These are phyloP conservation scores for Drosophila trapezifrons DNA, from an alignment of 1,140 invertebrate species.

Conservation along the genomic window DNA sequence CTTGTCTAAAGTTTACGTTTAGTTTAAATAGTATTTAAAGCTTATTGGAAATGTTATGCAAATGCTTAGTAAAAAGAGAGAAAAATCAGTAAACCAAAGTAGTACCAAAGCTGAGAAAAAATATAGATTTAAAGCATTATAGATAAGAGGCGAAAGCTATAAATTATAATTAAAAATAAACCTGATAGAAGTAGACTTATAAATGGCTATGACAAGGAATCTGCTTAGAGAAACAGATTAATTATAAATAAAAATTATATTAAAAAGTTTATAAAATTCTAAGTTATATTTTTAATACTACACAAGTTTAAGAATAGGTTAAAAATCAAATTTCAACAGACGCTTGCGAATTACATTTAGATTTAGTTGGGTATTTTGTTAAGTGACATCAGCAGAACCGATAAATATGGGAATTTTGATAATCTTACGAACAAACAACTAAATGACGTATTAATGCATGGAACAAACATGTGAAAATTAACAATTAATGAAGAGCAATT, in stretches of 20 bases:
- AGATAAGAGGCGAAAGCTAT: constrained; percentile 23
- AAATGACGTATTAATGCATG: constrained; percentile 21
- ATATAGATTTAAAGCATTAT: constrained; percentile 20
- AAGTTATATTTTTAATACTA: constrained; percentile 12
- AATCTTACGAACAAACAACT: constrained; percentile 22
- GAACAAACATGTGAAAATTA: constrained; percentile 28
- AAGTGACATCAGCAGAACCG: constrained; percentile 33
- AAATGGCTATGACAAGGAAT: constrained; percentile 14
- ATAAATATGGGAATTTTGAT: constrained; percentile 24
- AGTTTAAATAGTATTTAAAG: constrained; percentile 57
- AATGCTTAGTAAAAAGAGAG: constrained; percentile 59
- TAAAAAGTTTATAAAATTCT: constrained; percentile 27
- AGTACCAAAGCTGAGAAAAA: constrained; percentile 26
- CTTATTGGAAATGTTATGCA: constrained; percentile 65
- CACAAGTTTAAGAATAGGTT: constrained; percentile 6
- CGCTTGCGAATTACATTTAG: constrained; percentile 19
- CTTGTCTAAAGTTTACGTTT: constrained; percentile 65
- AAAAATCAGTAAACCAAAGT: constrained; percentile 27
- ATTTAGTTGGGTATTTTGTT: constrained; percentile 12
- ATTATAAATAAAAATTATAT: background rate
- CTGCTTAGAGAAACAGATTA: constrained; percentile 18
- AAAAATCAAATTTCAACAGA: constrained; percentile 4
- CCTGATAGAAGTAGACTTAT: constrained; percentile 26
- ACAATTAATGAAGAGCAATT: constrained; percentile 41
- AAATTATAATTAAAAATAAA: constrained; percentile 12